phyloP scores from a whole-genome alignment of 2,888 invertebrate genomes.

The Agrotis puta region DNA sequence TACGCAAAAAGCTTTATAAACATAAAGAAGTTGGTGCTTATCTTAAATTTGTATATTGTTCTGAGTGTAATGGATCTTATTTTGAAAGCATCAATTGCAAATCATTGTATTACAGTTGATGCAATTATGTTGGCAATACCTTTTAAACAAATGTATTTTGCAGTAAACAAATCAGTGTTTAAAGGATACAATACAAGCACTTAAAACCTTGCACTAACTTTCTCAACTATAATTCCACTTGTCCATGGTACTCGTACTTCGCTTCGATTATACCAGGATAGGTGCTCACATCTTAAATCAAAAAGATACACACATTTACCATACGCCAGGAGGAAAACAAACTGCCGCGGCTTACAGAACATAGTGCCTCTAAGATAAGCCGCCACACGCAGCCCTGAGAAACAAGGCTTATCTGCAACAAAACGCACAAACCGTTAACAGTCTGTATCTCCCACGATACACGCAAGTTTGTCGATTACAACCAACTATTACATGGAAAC shows the following conservation, averaged over 20 bases:
- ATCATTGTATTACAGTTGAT: slow-evolving; percentile 3
- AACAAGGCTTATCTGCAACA: slow-evolving; percentile 58
- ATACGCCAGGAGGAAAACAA: slow-evolving; percentile 33
- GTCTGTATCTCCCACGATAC: slow-evolving; percentile 73
- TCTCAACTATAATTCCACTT: slow-evolving; percentile 13
- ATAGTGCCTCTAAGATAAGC: slow-evolving; percentile 49
- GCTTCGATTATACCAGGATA: slow-evolving; percentile 11
- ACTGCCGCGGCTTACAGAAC: slow-evolving; percentile 37
- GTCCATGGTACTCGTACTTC: background rate
- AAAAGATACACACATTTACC: slow-evolving; percentile 34
- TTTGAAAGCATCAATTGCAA: slow-evolving; percentile 13
- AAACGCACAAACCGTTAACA: slow-evolving; percentile 72
- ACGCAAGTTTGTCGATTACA: slow-evolving; percentile 62
- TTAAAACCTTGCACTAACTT: background rate
- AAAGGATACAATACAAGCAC: background rate
- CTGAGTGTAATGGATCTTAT: slow-evolving; percentile 15
- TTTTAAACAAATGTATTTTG: slow-evolving; percentile 9
- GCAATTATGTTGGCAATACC: background rate
- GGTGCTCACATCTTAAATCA: slow-evolving; percentile 39
- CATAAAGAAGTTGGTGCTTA: slow-evolving; percentile 26
- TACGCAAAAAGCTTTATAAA: slow-evolving; percentile 56
- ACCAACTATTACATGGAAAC: slow-evolving; percentile 56
- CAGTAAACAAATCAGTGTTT: slow-evolving; percentile 15
- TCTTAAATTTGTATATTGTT: slow-evolving; percentile 25
- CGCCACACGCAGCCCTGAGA: slow-evolving; percentile 62